These are phyloP conservation scores for Pemphigus obesinymphae DNA, from an alignment of 1,140 invertebrate genomes.

Conservation along the genomic window DNA sequence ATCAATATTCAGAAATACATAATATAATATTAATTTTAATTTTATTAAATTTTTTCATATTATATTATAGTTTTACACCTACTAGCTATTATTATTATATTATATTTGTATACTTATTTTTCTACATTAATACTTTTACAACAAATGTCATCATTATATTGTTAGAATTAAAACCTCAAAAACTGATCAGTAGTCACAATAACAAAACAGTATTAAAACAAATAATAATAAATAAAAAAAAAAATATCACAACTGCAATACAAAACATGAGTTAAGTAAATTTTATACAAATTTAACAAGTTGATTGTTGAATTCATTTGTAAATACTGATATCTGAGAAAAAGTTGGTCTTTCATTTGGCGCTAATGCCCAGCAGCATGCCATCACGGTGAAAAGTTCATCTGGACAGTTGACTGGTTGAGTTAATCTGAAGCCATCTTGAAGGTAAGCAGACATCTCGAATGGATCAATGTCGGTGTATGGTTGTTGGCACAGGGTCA, in stretches of 20 bases:
- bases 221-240: constrained; percentile 29
- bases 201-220: no score
- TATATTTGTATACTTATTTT: no score
- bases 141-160: no score
- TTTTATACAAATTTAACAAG: constrained; percentile 69
- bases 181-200: no score
- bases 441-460: constrained; percentile 80
- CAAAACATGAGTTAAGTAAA: background rate
- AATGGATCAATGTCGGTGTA: constrained; percentile 86
- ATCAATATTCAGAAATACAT: no score
- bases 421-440: constrained; percentile 79
- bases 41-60: no score
- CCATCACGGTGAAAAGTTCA: constrained; percentile 89
- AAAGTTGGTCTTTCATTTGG: constrained; percentile 77
- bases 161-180: no score
- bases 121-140: no score
- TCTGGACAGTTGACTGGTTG: constrained; percentile 93
- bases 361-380: constrained; percentile 79
- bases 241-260: constrained; percentile 35
- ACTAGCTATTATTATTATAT: no score
- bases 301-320: constrained; percentile 84
- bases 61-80: no score
- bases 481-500: constrained; percentile 81
- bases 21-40: no score
- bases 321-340: constrained; percentile 73